Evolutionary conservation across 2,888 invertebrate species (phyloP), one percentile per base, ranked within the genome.

Genomic region (Argynnis bischoffii): DNA sequence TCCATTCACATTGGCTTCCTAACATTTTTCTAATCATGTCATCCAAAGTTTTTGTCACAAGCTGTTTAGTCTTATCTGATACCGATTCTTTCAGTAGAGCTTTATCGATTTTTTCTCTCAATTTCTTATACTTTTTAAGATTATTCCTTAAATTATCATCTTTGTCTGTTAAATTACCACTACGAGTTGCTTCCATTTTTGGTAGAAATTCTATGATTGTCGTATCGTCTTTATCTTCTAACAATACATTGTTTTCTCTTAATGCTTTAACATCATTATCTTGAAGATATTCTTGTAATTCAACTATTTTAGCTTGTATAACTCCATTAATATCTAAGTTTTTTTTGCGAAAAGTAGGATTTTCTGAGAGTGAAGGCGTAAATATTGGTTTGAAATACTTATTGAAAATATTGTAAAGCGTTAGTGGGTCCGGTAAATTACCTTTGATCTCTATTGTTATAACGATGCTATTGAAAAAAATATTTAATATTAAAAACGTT

Each of bases 151-250:
- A 76, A 0, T 26, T 26, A 26, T 26, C 18, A 15, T 74, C 63
- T 1, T 71, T 69, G 6, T 71, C 69, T 16, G 64, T 55, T 55
- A 60, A 59, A n/a, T 63, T 66, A 15, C 21, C 46, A 16, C 64
- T 35, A 16, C 50, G 15, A 47, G 56, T 56, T 16, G 63, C 53
- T 47, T 67, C 61, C 46, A 50, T 41, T 64, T 74, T 76, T 0
- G 83, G 81, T 64, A 77, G 6, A 16, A 85, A 80, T 76, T 88
- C 87, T 73, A 89, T 74, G 15, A 87, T 83, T 6, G 82, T 84
- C 0, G 87, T 86, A 59, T 88, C 84, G 1, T 81, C 81, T 13
- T 76, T 76, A 0, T 78, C 79, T 64, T 79, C 75, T 46, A 81
- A 61, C 1, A 76, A 76, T 46, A 79, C 14, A 41, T 78, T 78